Evolutionary conservation across 1,140 invertebrate species (phyloP).

Genomic region (Cydia splendana): DNA sequence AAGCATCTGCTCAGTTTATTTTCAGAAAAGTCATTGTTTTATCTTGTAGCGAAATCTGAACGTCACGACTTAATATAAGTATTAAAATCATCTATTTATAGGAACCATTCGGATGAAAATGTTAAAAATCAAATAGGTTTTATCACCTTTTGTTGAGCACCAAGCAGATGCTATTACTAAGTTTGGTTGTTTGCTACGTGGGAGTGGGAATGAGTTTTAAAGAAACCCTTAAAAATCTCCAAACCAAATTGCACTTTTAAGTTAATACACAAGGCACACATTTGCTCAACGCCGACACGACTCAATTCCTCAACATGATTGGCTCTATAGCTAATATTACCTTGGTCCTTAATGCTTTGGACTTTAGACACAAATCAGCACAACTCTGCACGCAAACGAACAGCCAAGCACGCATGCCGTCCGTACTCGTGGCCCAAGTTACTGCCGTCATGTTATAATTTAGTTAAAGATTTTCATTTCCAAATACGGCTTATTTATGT

Average conservation of each 20-base stretch:
- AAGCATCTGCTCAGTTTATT: not conserved
- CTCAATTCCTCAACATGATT: not conserved
- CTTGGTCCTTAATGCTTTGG: not conserved
- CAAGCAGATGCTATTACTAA: slow-evolving; percentile 25
- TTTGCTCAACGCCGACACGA: not conserved
- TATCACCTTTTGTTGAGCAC: too few relatives aligned
- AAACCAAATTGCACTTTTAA: slow-evolving; percentile 9
- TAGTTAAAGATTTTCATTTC: not conserved
- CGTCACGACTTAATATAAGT: not conserved
- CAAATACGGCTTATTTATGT: not conserved
- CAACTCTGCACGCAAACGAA: slow-evolving; percentile 18
- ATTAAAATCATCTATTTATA: too few relatives aligned
- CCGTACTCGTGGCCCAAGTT: slow-evolving; percentile 13
- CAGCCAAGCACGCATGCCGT: slow-evolving; percentile 29
- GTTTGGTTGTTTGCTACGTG: slow-evolving; percentile 29
- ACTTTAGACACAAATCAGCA: slow-evolving; percentile 7
- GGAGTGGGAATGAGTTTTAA: not conserved
- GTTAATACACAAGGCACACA: slow-evolving; percentile 2
- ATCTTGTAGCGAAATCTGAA: not conserved
- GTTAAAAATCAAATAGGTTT: too few relatives aligned
- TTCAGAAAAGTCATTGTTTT: not conserved
- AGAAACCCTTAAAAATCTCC: not conserved
- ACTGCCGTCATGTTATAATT: not conserved
- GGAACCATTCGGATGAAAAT: too few relatives aligned
- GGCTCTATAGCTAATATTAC: not conserved